Evolutionary conservation across 2,113 vertebrate species (phyloP).

Genomic region (Passer montanus): DNA sequence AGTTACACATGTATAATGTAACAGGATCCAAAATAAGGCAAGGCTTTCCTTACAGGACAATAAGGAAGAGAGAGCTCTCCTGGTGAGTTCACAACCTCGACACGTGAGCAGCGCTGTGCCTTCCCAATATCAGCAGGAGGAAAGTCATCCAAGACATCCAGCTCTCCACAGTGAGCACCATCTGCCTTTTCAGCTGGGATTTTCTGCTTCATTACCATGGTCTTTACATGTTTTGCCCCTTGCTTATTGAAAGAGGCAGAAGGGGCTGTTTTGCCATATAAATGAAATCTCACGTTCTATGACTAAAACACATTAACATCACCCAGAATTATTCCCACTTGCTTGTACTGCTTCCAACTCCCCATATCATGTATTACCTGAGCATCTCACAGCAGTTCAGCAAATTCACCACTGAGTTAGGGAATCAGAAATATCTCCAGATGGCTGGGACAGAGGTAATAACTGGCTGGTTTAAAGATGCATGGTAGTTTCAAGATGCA

Average conservation of each 20-base stretch:
- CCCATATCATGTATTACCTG: background rate
- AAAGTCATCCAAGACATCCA: background rate
- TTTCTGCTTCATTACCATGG: background rate
- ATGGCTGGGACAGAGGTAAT: background rate
- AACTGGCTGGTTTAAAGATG: background rate
- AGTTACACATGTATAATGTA: background rate
- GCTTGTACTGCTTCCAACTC: background rate
- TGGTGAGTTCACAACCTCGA: accelerated
- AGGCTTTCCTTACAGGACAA: background rate
- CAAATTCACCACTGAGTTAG: background rate
- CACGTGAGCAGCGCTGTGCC: accelerated
- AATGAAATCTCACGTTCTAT: accelerated
- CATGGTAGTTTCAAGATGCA: background rate
- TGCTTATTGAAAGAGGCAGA: background rate
- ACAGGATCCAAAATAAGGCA: background rate
- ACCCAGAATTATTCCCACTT: background rate
- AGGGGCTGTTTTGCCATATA: background rate
- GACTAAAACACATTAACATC: accelerated
- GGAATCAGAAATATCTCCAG: background rate
- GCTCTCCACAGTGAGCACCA: background rate
- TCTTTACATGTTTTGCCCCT: background rate
- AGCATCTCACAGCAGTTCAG: background rate
- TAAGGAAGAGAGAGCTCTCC: background rate
- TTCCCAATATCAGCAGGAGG: background rate
- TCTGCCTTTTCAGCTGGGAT: background rate